Evolutionary conservation across 1,140 invertebrate genomes (phyloP), one percentile per base, ranked within the genome.

Genomic region (Lasioglossum baleicum): DNA sequence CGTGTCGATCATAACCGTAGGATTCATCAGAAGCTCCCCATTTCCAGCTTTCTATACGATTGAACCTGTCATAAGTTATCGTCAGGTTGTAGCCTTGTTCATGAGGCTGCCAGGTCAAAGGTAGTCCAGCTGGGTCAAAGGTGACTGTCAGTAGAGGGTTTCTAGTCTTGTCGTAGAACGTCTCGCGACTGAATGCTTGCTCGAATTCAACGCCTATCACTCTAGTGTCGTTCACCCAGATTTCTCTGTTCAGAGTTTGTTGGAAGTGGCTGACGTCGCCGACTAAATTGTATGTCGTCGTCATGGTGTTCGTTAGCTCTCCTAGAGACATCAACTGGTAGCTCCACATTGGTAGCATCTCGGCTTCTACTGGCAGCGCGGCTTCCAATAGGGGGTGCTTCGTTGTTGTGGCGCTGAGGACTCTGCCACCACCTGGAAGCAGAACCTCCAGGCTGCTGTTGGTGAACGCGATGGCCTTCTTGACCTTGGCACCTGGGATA

Each of bases 131-230:
- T 17, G 95, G 95, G 90, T 99, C 97, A 89, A 98, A 99, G 35
- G 96, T 95, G 8, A 98, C 96, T 0, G 96, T 96, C 40, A 99
- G 93, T 7, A 99, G 93, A 6, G 97, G 96, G 63, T 95, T 95
- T 73, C 96, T 95, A 48, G 97, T 95, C 86, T 96, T 95, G 90
- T 98, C 97, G 84, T 97, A 97, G 87, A 99, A 97, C 0, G 96
- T 98, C 92, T 99, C 97, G 51, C 96, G 95, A 69, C 97, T 97
- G 44, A 96, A 96, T 64, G 96, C 96, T 88, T 98, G 96, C 89
- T 99, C 97, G 89, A 98, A 98, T 91, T 99, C 97, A 56, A 99
- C 96, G 2, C 97, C 96, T 40, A 99, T 94, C 0, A 98, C 95
- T 82, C 96, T 94, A 17, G 96, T 95, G 73, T 96, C 95, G 88